Base-by-base conservation (phyloP, 2,113 vertebrate genomes). In the Sinocyclocheilus grahami region DNA sequence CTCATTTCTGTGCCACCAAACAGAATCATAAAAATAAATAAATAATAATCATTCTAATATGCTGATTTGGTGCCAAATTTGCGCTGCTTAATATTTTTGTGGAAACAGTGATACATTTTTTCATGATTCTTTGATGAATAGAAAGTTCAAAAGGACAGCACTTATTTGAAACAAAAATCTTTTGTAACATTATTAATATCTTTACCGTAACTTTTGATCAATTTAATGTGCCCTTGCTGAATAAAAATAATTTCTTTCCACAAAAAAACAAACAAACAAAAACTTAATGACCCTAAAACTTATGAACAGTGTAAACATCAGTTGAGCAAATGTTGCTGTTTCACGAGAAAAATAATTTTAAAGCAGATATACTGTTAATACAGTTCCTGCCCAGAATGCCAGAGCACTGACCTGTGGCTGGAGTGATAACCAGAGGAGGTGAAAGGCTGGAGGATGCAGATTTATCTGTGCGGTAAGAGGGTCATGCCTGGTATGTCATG, bases 401-500 rank as follows among this genome's bases (percentile, higher is more conserved):
- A 82, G 62, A 82, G 62, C n/a, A 82, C 80, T 72, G 81, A 83
- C 81, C 81, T 83, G 48, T 55, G 63, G 62, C 37, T 12, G 30
- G 9, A 82, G 81, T 55, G 46, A 72, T 71, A 72, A 69, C 30
- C 20, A 14, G 85, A 55, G 42, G n/a, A 20, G 78, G 37, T 78
- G 20, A 72, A 18, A 24, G 46, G 14, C 39, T 46, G 13, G 16
- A 69, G 42, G 84, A 80, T 76, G 82, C n/a, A 13, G 58, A 22
- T 74, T 86, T 53, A 67, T 85, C n/a, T 53, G 22, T 20, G 62
- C 62, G 30, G 48, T 72, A 67, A 83, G 63, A 69, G 16, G 67
- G 48, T 71, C 81, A 83, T 83, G 81, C 3, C 81, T 39, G 67
- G 14, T 0, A 46, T 82, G 12, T 74, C 48, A 72, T 42, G 27